Conservation (phyloP, 2,113 vertebrate species). For the Alosa alosa region DNA sequence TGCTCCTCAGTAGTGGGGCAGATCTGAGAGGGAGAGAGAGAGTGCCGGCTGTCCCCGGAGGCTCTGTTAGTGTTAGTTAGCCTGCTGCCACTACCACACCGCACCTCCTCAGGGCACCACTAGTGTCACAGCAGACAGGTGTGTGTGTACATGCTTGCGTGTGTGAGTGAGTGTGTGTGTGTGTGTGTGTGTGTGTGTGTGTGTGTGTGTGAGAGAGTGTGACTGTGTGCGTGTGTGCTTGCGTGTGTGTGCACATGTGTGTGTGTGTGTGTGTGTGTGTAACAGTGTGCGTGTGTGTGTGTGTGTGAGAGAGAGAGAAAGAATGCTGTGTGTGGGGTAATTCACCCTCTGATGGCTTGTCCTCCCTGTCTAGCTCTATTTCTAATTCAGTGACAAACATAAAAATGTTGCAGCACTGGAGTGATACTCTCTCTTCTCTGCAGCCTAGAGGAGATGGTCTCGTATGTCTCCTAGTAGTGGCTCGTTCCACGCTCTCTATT, state of each 20-base stretch:
- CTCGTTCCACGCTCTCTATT: background rate
- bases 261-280: background rate
- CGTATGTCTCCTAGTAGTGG: no score
- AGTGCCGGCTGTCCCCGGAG: background rate
- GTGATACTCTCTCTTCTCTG: background rate
- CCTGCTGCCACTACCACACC: background rate
- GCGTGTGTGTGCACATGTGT: background rate
- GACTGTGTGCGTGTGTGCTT: slow-evolving; percentile 21
- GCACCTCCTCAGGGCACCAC: background rate
- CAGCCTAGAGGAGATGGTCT: background rate
- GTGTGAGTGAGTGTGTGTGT: background rate
- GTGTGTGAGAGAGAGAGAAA: background rate
- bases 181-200: slow-evolving; percentile 10
- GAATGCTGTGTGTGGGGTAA: background rate
- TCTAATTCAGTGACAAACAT: slow-evolving; percentile 10
- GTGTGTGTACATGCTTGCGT: background rate
- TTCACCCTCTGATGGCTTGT: background rate
- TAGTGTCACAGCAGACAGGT: background rate
- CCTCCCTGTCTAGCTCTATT: background rate
- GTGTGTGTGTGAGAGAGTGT: background rate
- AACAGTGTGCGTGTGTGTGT: slow-evolving; percentile 24
- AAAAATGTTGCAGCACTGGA: background rate
- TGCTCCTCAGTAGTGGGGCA: background rate
- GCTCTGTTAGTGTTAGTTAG: slow-evolving; percentile 8
- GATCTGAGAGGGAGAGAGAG: background rate